These are phyloP conservation scores for Microtus oregoni DNA, from an alignment of 2,113 vertebrate genomes.

Conservation along the genomic window DNA sequence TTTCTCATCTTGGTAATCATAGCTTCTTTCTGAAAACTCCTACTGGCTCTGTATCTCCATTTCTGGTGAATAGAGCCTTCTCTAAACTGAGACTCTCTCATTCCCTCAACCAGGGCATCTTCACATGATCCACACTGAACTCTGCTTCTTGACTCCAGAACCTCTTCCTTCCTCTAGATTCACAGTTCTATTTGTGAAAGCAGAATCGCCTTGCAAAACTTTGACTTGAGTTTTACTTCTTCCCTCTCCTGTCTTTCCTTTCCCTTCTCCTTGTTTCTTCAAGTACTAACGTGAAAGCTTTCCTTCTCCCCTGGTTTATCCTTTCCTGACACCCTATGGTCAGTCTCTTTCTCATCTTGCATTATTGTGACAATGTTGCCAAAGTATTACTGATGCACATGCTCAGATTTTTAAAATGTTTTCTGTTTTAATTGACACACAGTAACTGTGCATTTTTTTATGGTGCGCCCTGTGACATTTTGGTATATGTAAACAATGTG, in stretches of 20 bases:
- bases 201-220: background rate
- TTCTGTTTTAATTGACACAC: constrained; percentile 2
- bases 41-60: background rate
- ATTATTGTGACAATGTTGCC: background rate
- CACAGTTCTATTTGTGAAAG: background rate
- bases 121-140: background rate
- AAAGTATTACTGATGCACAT: background rate
- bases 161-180: background rate
- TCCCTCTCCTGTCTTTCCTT: background rate
- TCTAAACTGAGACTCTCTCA: background rate
- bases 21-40: background rate
- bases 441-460: background rate
- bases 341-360: background rate
- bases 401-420: background rate
- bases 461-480: background rate
- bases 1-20: background rate
- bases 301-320: too few relatives aligned
- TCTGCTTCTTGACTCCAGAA: background rate
- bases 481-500: background rate
- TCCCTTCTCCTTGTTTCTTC: background rate
- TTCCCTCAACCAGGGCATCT: background rate
- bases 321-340: background rate
- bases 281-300: background rate
- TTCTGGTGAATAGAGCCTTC: background rate
- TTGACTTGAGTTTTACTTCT: background rate